phyloP scores from a whole-genome alignment of 2,888 invertebrate species.

The Cremastobaeus sp. region DNA sequence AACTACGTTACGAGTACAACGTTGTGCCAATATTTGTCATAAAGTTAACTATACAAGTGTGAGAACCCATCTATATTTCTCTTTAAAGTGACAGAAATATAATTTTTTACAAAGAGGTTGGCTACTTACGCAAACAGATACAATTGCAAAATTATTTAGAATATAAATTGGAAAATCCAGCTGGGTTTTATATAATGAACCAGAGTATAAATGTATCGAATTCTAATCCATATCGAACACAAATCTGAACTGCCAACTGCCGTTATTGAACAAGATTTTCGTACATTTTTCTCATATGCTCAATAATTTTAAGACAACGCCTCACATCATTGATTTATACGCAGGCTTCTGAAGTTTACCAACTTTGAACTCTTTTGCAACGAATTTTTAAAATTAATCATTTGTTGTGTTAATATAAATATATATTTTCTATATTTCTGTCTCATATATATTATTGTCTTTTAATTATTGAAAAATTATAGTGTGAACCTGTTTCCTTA shows the following conservation, averaged over 20 bases:
- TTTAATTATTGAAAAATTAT: too few relatives aligned
- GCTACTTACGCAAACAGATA: not conserved
- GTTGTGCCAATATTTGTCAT: conserved; percentile 75
- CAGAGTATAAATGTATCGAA: conserved; percentile 46
- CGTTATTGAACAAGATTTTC: conserved; percentile 30
- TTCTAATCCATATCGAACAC: conserved; percentile 66
- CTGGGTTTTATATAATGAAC: conserved; percentile 25
- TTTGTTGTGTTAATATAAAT: too few relatives aligned
- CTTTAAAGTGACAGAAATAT: not conserved
- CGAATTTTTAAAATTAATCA: not conserved
- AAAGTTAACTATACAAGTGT: conserved; percentile 67
- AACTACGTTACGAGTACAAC: conserved; percentile 73
- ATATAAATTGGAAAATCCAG: conserved; percentile 26
- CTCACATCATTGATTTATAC: conserved; percentile 18
- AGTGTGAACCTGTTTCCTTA: not conserved
- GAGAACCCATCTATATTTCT: conserved; percentile 55
- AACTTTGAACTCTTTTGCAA: not conserved
- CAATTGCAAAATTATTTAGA: not conserved
- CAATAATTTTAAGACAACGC: conserved; percentile 26
- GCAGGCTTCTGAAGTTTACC: not conserved
- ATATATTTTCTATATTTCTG: not conserved
- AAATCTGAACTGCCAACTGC: conserved; percentile 67
- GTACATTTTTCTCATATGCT: conserved; percentile 14
- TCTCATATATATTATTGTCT: not conserved
- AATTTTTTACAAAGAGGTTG: not conserved